Base-by-base conservation (phyloP, 2,888 invertebrate species). In the Caenorhabditis zanzibari region DNA sequence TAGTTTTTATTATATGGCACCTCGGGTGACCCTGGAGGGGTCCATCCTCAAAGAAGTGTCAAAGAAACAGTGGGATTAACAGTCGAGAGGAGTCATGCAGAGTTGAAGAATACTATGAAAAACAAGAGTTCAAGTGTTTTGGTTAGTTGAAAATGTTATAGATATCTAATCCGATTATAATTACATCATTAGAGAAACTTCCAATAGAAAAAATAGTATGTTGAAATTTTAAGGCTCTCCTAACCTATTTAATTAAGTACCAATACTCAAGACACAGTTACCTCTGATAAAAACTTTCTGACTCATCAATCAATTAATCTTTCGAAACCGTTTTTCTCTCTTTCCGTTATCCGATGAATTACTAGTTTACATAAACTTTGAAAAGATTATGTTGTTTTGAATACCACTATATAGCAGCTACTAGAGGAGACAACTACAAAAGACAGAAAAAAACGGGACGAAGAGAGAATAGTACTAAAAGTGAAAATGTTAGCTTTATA, bases 1-100 rank as follows among this genome's bases (percentile, higher is more conserved):
- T 61, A 19, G 38, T 61, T 61, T 58, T 61, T 61, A 61, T 61
- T 61, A 41, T 61, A 47, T 47, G 47, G 47, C 47, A 47, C 47
- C n/a, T n/a, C 32, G 35, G 58, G 24, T 54, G 58, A 58, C 58
- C 58, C 32, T n/a, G 12, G 12, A 38, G 12, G 10, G 38, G n/a
- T n/a, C n/a, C n/a, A n/a, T 32, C 28, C 32, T 58, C 19, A 7
- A 6, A 7, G 14, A 19, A 47, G 54, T 54, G 24, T 54, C 54
- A 59, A 28, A 22, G 59, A 59, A n/a, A 19, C 9, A 38, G 59
- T 22, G 38, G 35, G 59, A 38, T 54, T 26, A 54, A 54, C 49
- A 19, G 47, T 47, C 19, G 47, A 19, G 47, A 47, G 19, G 19
- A 47, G 19, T 47, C 47, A 47, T 47, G 47, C 47, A 47, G 19